Evolutionary conservation across 53 echinoderm and acorn worm species (phyloP), one percentile per base, ranked within the genome.

Genomic region (Echinarachnius parma): DNA sequence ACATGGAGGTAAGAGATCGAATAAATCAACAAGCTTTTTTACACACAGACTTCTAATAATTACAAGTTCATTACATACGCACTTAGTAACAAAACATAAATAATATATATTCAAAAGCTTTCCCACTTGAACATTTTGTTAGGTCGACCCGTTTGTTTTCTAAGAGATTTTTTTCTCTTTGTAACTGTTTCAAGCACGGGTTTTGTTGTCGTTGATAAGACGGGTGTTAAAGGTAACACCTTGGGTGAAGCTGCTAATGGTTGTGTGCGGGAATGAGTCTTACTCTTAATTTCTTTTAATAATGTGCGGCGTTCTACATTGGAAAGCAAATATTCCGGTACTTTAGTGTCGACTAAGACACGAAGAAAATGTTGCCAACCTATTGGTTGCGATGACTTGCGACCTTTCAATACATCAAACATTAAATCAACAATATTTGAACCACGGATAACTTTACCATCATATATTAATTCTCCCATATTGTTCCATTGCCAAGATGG

Each of bases 361-460:
- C 46, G 33, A 5, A 79, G 47, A 75, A 74, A 84, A 16, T 84
- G 42, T 28, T 72, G 74, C 85, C 85, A 84, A 0, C 75, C 79
- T 22, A 14, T 55, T 31, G 85, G 85, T 20, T 84, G 16, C 45
- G 69, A 70, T 46, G 39, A 20, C 31, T 84, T 84, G n/a, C 72
- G 70, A 3, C 21, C 31, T 23, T 64, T 49, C 20, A 85, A 31
- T 9, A 75, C 65, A 32, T 65, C 65, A 16, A 46, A 65, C 25
- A 75, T 74, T 54, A 19, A 80, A 48, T 85, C 85, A 11, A 53
- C 66, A 1, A 85, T 9, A 46, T 85, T 79, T 9, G 79, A 85
- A 20, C 85, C 75, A n/a, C 27, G 22, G 11, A 76, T 33, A 9
- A 14, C 9, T 36, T 68, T 29, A n/a, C 67, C 67, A 21, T 76